These are phyloP conservation scores for Mola mola DNA, from an alignment of 2,113 vertebrate species.

Conservation along the genomic window DNA sequence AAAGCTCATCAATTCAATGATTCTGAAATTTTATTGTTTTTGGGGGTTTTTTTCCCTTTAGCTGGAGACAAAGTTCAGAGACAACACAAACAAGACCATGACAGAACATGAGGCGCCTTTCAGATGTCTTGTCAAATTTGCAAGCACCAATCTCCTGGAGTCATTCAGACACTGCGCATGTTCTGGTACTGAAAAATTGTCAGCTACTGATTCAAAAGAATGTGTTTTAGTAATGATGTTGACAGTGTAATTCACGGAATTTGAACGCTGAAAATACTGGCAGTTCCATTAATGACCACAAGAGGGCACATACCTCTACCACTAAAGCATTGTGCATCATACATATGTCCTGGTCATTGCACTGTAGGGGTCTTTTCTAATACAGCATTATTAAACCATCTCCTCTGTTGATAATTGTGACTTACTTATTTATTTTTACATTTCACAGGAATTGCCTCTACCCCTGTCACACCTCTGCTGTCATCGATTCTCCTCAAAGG, in stretches of 20 bases:
- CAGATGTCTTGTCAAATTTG: constrained; percentile 89
- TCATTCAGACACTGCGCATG: constrained; percentile 87
- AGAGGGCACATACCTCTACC: constrained; percentile 41
- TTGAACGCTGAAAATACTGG: not conserved
- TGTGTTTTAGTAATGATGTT: not conserved
- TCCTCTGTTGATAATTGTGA: not conserved
- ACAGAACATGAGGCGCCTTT: constrained; percentile 82
- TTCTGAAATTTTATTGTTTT: not conserved
- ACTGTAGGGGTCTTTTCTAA: not conserved
- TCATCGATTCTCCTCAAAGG: constrained; percentile 89
- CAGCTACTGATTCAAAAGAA: not conserved
- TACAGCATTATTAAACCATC: too few relatives aligned
- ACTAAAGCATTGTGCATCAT: too few relatives aligned
- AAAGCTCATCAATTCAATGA: too few relatives aligned
- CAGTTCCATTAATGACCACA: constrained; percentile 43
- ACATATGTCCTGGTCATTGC: not conserved
- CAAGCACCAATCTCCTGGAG: constrained; percentile 90
- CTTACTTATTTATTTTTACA: not conserved
- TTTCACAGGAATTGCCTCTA: constrained; percentile 87
- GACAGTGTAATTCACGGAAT: not conserved
- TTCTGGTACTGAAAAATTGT: constrained; percentile 77
- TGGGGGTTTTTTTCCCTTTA: constrained; percentile 69
- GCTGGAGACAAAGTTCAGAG: constrained; percentile 91
- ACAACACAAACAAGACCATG: constrained; percentile 72
- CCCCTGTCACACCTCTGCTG: constrained; percentile 88